Percentiles rank a stretch among this genome's conserved stretches.
Conservation (phyloP, 2,888 invertebrate genomes). For the Drosophila neotestacea region DNA sequence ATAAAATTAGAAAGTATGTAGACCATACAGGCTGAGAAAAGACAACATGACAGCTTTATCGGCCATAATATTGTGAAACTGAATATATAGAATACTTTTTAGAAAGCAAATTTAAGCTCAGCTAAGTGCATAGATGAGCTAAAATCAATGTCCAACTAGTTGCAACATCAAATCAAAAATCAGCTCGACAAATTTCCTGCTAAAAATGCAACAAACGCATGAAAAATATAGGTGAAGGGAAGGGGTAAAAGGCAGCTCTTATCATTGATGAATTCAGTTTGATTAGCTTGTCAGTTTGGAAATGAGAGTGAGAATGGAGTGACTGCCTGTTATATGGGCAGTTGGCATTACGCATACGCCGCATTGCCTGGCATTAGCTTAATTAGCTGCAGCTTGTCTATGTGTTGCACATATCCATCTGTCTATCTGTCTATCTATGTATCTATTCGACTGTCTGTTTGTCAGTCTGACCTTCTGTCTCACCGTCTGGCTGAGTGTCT, state of each 20-base stretch:
- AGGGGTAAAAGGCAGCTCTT: constrained; percentile 2
- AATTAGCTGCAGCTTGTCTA: constrained; percentile 60
- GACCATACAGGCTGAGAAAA: no score
- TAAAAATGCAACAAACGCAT: not conserved
- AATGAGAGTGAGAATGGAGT: constrained; percentile 2
- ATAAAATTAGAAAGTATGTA: no score
- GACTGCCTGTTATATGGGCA: constrained; percentile 11
- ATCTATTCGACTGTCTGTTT: constrained; percentile 12
- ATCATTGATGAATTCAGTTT: constrained; percentile 44
- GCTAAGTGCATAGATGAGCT: constrained; percentile 3
- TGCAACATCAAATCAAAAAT: constrained; percentile 8
- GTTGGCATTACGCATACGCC: constrained; percentile 67
- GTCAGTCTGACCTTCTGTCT: not conserved
- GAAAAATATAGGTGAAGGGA: not conserved
- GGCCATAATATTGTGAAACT: no score
- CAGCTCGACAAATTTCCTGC: not conserved
- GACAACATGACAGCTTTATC: no score
- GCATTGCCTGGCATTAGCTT: constrained; percentile 67
- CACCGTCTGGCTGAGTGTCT: not conserved
- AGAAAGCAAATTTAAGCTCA: not conserved
- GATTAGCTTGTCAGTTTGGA: constrained; percentile 29
- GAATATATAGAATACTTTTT: no score
- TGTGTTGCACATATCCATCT: constrained; percentile 14
- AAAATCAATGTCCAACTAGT: constrained; percentile 1
- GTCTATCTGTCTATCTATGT: constrained; percentile 2